These are phyloP conservation scores for Dolichallabes microphthalmus DNA, from an alignment of 2,113 vertebrate genomes.

Conservation along the genomic window DNA sequence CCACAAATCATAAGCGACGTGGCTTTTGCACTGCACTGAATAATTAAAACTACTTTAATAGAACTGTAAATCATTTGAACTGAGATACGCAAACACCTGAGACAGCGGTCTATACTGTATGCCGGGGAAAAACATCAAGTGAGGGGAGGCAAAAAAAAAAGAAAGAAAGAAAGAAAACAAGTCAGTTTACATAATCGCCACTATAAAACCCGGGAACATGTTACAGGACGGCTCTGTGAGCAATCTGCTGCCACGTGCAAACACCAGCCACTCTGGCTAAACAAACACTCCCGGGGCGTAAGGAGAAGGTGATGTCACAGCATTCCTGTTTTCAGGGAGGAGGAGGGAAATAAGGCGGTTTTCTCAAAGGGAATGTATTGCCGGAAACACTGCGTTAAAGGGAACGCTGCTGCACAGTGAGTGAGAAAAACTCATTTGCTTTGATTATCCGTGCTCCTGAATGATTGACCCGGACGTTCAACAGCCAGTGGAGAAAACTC, in stretches of 20 bases:
- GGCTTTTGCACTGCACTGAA: constrained; percentile 57
- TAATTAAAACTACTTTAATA: constrained; percentile 66
- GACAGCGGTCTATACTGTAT: background rate
- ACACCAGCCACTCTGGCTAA: constrained; percentile 41
- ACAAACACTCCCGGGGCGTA: constrained; percentile 43
- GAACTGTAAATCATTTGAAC: constrained; percentile 55
- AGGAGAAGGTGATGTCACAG: constrained; percentile 48
- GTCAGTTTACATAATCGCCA: constrained; percentile 30
- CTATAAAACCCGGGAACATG: background rate
- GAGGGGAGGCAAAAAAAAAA: background rate
- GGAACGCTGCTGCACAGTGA: background rate
- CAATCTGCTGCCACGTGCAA: constrained; percentile 19
- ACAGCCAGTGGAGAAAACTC: constrained; percentile 39
- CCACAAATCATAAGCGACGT: constrained; percentile 66
- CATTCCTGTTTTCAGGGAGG: constrained; percentile 46
- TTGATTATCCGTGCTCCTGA: constrained; percentile 38
- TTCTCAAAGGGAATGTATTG: constrained; percentile 7
- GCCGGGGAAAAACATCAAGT: constrained; percentile 14
- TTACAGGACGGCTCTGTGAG: constrained; percentile 17
- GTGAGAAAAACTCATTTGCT: constrained; percentile 23
- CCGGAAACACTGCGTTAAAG: background rate
- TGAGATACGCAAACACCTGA: constrained; percentile 22
- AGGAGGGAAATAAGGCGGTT: background rate
- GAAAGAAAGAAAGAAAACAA: background rate
- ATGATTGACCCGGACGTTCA: constrained; percentile 45